Base-by-base conservation (phyloP, 1,140 invertebrate species). In the Aphaenogaster floridana region DNA sequence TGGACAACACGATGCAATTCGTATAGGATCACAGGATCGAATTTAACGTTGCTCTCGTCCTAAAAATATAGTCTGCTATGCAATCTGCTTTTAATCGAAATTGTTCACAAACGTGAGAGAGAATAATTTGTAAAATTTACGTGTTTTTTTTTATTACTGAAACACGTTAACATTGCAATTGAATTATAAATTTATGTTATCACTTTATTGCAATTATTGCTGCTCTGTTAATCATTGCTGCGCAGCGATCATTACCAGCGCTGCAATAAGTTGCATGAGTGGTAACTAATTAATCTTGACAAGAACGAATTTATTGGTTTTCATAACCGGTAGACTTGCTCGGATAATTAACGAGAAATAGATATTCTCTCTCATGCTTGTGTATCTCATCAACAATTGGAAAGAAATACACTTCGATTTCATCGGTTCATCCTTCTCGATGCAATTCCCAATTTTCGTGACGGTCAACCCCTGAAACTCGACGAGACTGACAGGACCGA, bases 241-340 rank as follows among this genome's bases (percentile, higher is more conserved):
- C 90, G 90, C 90, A 91, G 90, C 59, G 78, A 77, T 81, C 36
- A 80, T 91, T 89, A 91, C 9, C 39, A 64, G 59, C 8, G 17
- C 8, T n/a, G 72, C 78, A 21, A 68, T 64, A 74, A 7, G 11
- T 89, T 71, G 83, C 48, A n/a, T 54, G 34, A 50, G 28, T 84
- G 39, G 21, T 52, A 39, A 42, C 11, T 76, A 34, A 61, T 77
- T 76, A 34, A 61, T 77, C 17, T 28, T 61, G 9, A 45, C 57
- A 17, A 39, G 4, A 21, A 13, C 8, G 15, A 13, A 50, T 50
- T 45, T 63, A 28, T 28, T 28, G 28, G 28, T 28, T 28, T 28
- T 28, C 0, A 28, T 28, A 28, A 28, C 28, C 28, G 28, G 28
- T 28, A 0, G 28, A 28, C 28, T 28, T 28, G 28, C 28, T 28